These are phyloP conservation scores for Lutjanus campechanus DNA, from an alignment of 2,797 vertebrate species.

Conservation along the genomic window DNA sequence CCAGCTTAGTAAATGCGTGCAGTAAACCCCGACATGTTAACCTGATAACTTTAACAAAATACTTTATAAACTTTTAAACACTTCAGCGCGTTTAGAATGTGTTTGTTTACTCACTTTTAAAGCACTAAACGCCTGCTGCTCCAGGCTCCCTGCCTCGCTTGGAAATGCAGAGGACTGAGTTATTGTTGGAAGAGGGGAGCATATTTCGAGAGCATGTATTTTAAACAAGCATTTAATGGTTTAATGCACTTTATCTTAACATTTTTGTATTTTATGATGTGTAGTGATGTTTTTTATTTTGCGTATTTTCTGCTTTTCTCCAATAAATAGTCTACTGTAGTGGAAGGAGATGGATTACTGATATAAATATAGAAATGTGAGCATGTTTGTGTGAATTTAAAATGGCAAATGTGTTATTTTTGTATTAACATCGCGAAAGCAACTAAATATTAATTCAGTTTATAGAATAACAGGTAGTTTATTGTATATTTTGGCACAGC, in stretches of 20 bases:
- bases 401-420: neutral
- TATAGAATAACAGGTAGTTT: neutral
- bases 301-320: neutral
- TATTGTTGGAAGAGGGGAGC: constrained; percentile 22
- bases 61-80: constrained; percentile 57
- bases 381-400: constrained; percentile 16
- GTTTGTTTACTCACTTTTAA: constrained; percentile 52
- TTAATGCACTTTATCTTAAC: constrained; percentile 14
- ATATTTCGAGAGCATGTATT: constrained; percentile 29
- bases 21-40: constrained; percentile 55
- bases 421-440: neutral
- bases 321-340: neutral
- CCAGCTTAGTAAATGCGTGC: constrained; percentile 55
- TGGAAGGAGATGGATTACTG: neutral
- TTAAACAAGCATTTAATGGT: constrained; percentile 5
- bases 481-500: constrained; percentile 9
- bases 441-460: neutral
- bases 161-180: constrained; percentile 26
- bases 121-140: constrained; percentile 34
- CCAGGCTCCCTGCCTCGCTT: constrained; percentile 26
- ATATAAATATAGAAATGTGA: neutral
- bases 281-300: neutral
- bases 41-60: constrained; percentile 32
- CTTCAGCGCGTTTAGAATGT: constrained; percentile 35
- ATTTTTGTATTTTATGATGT: constrained; percentile 2